Evolutionary conservation across 2,113 vertebrate genomes (phyloP).

Genomic region (Todiramphus chloris): DNA sequence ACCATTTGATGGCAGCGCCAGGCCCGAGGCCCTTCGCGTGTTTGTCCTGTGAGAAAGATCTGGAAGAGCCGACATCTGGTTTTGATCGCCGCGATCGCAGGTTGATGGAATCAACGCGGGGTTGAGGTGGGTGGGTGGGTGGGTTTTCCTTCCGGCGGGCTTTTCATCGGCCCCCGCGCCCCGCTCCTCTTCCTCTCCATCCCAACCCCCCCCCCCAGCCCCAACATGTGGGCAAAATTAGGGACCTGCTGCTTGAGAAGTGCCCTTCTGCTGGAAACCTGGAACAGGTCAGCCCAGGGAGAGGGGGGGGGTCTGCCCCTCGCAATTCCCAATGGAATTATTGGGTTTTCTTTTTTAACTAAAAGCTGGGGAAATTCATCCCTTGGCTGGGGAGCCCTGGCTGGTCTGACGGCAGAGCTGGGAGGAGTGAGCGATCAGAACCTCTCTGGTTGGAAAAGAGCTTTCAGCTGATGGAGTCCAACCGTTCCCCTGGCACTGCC

Average conservation of each 20-base stretch:
- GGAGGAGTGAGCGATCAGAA: neutral
- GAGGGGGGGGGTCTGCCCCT: neutral
- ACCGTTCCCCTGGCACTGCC: too few relatives aligned
- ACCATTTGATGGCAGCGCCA: slow-evolving; percentile 85
- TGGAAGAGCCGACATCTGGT: slow-evolving; percentile 88
- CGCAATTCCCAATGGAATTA: too few relatives aligned
- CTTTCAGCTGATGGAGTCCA: too few relatives aligned
- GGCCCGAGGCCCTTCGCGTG: slow-evolving; percentile 79
- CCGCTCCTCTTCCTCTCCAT: slow-evolving; percentile 33
- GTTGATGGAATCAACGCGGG: slow-evolving; percentile 91
- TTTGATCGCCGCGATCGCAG: slow-evolving; percentile 90
- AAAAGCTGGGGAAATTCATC: neutral
- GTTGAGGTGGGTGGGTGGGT: slow-evolving; percentile 91
- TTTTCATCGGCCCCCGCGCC: slow-evolving; percentile 71
- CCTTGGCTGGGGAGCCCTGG: neutral
- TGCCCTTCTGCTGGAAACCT: slow-evolving; percentile 67
- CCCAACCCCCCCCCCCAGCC: neutral
- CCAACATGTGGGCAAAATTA: slow-evolving; percentile 84
- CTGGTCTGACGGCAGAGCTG: neutral
- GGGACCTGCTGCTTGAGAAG: slow-evolving; percentile 67
- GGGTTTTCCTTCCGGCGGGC: slow-evolving; percentile 89
- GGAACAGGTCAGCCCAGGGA: slow-evolving; percentile 45
- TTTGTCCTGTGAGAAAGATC: slow-evolving; percentile 85
- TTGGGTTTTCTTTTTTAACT: neutral
- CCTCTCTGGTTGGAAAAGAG: too few relatives aligned